These are phyloP conservation scores for Camponotus vicinus DNA, from an alignment of 1,140 invertebrate genomes.

Conservation along the genomic window DNA sequence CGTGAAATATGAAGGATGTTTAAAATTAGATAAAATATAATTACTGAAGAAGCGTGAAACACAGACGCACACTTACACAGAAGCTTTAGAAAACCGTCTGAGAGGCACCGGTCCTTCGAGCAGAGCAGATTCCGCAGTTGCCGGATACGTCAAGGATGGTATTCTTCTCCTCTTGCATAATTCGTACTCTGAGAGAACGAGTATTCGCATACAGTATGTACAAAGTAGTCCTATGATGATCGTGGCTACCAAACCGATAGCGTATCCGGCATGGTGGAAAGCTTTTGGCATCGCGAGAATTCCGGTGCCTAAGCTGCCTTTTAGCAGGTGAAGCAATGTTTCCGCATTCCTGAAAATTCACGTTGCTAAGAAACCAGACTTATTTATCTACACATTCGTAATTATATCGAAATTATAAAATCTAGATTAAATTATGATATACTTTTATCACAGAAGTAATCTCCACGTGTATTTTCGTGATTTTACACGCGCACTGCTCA, in stretches of 20 bases:
- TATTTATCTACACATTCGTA: neutral
- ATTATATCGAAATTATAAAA: neutral
- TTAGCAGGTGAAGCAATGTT: slow-evolving; percentile 92
- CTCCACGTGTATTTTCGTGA: neutral
- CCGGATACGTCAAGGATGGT: slow-evolving; percentile 90
- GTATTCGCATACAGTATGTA: slow-evolving; percentile 93
- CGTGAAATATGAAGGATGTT: neutral
- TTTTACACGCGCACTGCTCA: neutral
- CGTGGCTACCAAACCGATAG: slow-evolving; percentile 89
- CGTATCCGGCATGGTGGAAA: slow-evolving; percentile 91
- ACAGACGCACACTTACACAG: slow-evolving; percentile 88
- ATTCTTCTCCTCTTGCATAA: slow-evolving; percentile 90
- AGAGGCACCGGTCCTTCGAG: slow-evolving; percentile 89
- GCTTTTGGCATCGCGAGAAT: slow-evolving; percentile 96
- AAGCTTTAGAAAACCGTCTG: slow-evolving; percentile 87
- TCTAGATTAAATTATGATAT: neutral
- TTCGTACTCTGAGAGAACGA: slow-evolving; percentile 90
- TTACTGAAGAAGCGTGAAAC: neutral
- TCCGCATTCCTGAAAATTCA: slow-evolving; percentile 87
- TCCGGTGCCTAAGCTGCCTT: slow-evolving; percentile 95
- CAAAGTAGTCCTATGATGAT: slow-evolving; percentile 91
- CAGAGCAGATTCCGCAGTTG: slow-evolving; percentile 90
- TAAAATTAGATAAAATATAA: neutral
- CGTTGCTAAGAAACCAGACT: neutral
- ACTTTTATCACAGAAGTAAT: neutral